Evolutionary conservation across 2,797 vertebrate species (phyloP).

Genomic region (Numenius phaeopus): DNA sequence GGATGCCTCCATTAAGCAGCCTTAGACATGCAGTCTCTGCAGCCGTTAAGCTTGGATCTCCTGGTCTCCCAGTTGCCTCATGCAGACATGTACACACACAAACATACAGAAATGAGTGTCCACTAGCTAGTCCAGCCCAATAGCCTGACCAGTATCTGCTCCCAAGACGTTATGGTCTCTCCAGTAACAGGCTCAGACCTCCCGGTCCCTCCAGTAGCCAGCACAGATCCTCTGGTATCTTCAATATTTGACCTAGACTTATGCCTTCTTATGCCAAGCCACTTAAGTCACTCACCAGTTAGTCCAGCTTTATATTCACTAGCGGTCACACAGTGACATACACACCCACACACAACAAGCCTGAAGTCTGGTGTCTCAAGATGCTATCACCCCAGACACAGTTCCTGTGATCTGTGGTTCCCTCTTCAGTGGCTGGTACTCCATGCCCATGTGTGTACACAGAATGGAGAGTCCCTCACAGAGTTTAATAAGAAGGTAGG

Average conservation of each 20-base stretch:
- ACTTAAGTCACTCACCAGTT: background rate
- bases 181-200: fast-evolving
- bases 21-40: background rate
- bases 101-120: background rate
- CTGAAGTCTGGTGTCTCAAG: background rate
- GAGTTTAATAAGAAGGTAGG: background rate
- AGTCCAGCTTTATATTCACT: background rate
- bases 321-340: background rate
- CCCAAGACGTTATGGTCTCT: background rate
- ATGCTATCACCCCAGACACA: background rate
- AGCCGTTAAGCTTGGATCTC: background rate
- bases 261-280: background rate
- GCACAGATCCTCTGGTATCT: background rate
- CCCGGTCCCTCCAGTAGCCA: background rate
- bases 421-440: background rate
- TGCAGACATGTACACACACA: background rate
- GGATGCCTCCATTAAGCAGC: background rate
- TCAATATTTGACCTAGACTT: background rate
- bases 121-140: background rate
- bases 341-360: too few species aligned
- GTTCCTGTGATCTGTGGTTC: background rate
- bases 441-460: fast-evolving
- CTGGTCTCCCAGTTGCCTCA: background rate
- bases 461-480: background rate
- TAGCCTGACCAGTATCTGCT: too few species aligned